Base-by-base conservation (phyloP, 2,113 vertebrate species). In the Ornithorhynchus anatinus region DNA sequence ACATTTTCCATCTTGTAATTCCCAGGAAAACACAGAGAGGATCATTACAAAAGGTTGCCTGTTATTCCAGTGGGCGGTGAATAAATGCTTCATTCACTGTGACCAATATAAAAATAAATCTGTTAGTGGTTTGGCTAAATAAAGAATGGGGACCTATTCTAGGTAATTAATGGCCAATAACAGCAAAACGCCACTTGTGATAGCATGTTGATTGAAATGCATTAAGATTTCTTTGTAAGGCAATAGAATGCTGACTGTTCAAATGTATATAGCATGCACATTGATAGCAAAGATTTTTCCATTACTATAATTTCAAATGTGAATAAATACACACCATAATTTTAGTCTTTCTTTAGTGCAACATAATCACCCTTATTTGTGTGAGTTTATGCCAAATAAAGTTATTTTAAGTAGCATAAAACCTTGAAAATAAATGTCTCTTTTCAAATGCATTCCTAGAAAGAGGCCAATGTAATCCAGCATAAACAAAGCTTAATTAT, bases 31-130 rank as follows among this genome's bases (percentile, higher is more conserved):
- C 5, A 19, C 2, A 39, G 43, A 62, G 54, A 25, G 22, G 64
- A 1, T 12, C 43, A 16, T 62, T 48, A 58, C 40, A 61, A 69
- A 82, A 67, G 62, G 17, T 45, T 53, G 10, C 22, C 37, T 59
- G 25, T 72, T 31, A 19, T 19, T 7, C 32, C 42, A 22, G 57
- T 42, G 39, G 66, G 63, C 66, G 66, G 50, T 20, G 10, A 61
- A 60, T 63, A 57, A 84, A 38, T 59, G 31, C 56, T 66, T 69
- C 54, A 72, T 59, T 82, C 37, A 42, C 39, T 43, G 44, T 42
- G 73, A 72, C 82, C 66, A 72, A 58, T 72, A 58, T 84, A 79
- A 84, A 86, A 86, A 83, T 75, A 83, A 72, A 72, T 54, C 56
- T 70, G 66, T 60, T 69, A 64, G 50, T 75, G 44, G 44, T 58